Percentiles rank a stretch among this genome's conserved stretches.
phyloP scores from a whole-genome alignment of 2,888 invertebrate species.

The Caenorhabditis sp. region DNA sequence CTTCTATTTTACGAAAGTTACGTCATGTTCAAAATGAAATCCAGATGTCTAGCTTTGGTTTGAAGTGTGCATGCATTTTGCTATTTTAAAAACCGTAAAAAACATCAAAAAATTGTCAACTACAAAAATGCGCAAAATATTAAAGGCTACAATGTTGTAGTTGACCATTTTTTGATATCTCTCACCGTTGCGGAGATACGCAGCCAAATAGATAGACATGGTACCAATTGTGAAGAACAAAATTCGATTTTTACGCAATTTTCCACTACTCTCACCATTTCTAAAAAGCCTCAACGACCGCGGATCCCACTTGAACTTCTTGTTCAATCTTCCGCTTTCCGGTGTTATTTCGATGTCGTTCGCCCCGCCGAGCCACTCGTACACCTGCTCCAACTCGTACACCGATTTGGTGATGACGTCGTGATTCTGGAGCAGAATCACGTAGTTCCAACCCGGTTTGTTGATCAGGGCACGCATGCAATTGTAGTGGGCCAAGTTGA shows the following conservation, averaged over 20 bases:
- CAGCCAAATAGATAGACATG: no score
- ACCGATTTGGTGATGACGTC: slow-evolving; percentile 63
- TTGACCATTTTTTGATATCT: background rate
- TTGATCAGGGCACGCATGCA: slow-evolving; percentile 64
- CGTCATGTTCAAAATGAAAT: no score
- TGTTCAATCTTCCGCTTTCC: slow-evolving; percentile 46
- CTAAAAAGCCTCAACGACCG: slow-evolving; percentile 58
- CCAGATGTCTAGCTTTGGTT: no score
- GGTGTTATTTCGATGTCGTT: slow-evolving; percentile 68
- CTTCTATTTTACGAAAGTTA: no score
- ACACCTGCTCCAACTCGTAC: slow-evolving; percentile 64
- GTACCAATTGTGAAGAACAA: no score
- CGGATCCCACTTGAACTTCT: slow-evolving; percentile 57
- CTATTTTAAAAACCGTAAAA: no score
- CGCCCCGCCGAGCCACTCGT: slow-evolving; percentile 62
- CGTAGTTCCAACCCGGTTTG: slow-evolving; percentile 68
- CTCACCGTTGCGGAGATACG: no score
- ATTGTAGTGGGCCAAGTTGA: slow-evolving; percentile 66
- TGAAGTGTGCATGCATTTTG: no score
- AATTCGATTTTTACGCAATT: background rate
- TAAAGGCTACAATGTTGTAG: no score
- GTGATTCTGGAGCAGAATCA: slow-evolving; percentile 68
- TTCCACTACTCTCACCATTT: slow-evolving; percentile 39
- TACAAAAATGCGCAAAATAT: no score
- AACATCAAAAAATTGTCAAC: no score